phyloP scores from a whole-genome alignment of 2,888 invertebrate genomes.

The Aphidoletes aphidimyza region DNA sequence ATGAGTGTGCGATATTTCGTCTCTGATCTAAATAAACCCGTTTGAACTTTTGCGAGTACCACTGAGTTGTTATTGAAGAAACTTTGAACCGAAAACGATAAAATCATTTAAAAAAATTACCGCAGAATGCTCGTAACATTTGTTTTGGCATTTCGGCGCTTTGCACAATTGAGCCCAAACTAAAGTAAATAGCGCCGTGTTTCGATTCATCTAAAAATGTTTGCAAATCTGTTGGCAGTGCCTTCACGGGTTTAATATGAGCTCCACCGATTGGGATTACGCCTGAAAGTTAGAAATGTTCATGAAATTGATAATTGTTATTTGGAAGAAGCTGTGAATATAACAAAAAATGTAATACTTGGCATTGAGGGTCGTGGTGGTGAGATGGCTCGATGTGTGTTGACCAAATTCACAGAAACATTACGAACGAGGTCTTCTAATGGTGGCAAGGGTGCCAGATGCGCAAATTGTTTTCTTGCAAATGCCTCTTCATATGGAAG shows the following conservation, averaged over 20 bases:
- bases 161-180: conserved; percentile 67
- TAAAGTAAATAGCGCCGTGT: conserved; percentile 67
- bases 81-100: no score
- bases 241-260: conserved; percentile 63
- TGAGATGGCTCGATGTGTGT: not conserved
- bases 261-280: conserved; percentile 64
- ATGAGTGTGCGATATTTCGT: no score
- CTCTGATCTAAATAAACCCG: no score
- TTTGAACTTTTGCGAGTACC: no score
- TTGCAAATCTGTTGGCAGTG: conserved; percentile 61
- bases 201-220: conserved; percentile 65
- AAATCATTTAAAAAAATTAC: not conserved
- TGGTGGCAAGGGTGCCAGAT: not conserved
- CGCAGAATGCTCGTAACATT: conserved; percentile 61
- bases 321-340: not conserved
- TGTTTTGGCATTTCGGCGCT: conserved; percentile 66
- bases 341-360: no score
- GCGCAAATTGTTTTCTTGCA: not conserved
- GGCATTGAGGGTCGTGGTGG: not conserved
- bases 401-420: not conserved
- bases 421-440: not conserved
- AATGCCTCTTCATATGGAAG: not conserved
- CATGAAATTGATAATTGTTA: not conserved
- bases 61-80: no score
- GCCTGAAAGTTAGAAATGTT: not conserved